phyloP scores from a whole-genome alignment of 1,140 invertebrate species.

The Anagrus nilaparvatae region DNA sequence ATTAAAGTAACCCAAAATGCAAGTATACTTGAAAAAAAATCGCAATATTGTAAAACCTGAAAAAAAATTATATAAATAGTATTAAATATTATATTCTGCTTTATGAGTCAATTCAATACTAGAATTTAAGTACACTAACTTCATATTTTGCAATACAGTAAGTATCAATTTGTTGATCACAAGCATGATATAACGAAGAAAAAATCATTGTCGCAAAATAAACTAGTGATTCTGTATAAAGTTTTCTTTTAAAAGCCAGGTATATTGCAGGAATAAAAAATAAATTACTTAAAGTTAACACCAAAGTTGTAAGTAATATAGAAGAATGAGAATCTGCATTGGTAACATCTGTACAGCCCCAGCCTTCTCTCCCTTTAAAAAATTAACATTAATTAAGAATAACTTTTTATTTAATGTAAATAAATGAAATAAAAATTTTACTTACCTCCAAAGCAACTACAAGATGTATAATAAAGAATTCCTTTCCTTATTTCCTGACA shows the following conservation, averaged over 20 bases:
- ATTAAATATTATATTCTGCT: no score
- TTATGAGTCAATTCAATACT: no score
- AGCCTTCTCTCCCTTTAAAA: slow-evolving; percentile 53
- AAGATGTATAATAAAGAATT: slow-evolving; percentile 43
- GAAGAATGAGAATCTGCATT: slow-evolving; percentile 55
- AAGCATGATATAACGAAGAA: slow-evolving; percentile 75
- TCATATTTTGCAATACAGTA: slow-evolving; percentile 40
- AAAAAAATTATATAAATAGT: slow-evolving; percentile 13
- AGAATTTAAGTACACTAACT: slow-evolving; percentile 25
- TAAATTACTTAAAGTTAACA: slow-evolving; percentile 79
- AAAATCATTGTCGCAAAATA: slow-evolving; percentile 81
- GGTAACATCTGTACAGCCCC: slow-evolving; percentile 73
- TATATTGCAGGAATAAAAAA: slow-evolving; percentile 77
- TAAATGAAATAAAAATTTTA: slow-evolving; percentile 1
- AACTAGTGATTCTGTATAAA: slow-evolving; percentile 71
- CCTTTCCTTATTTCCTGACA: slow-evolving; percentile 45
- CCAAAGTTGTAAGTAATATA: slow-evolving; percentile 57
- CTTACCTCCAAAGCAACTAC: slow-evolving; percentile 42
- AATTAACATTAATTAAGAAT: slow-evolving; percentile 4
- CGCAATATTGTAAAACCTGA: slow-evolving; percentile 74
- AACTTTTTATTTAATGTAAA: slow-evolving; percentile 8
- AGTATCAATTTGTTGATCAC: slow-evolving; percentile 46
- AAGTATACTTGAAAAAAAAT: slow-evolving; percentile 82
- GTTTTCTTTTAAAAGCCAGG: slow-evolving; percentile 61
- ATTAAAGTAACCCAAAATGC: slow-evolving; percentile 86